Percentiles rank a stretch among this genome's conserved stretches.
phyloP scores from a whole-genome alignment of 2,113 vertebrate genomes.

The Macquaria ambigua region DNA sequence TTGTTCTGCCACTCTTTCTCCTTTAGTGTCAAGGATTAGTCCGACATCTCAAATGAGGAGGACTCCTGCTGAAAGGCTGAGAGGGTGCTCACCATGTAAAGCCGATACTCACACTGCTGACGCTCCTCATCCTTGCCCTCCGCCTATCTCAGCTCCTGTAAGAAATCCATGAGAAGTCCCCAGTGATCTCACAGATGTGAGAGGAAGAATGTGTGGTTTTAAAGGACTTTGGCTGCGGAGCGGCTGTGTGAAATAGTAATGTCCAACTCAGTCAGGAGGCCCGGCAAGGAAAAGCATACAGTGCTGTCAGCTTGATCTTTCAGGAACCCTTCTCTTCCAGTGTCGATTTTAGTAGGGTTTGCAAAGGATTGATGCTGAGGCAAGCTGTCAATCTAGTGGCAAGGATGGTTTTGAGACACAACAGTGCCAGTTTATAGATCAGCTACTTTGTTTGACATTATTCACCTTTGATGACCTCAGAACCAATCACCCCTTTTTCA shows the following conservation, averaged over 20 bases:
- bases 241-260: constrained; percentile 68
- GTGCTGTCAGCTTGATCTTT: constrained; percentile 59
- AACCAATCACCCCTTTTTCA: background rate
- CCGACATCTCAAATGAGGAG: constrained; percentile 78
- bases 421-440: background rate
- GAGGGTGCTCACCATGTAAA: constrained; percentile 65
- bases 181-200: constrained; percentile 58
- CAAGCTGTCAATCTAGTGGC: constrained; percentile 31
- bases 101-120: constrained; percentile 60
- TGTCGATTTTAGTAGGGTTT: constrained; percentile 48
- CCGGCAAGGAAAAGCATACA: constrained; percentile 14
- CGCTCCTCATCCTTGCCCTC: constrained; percentile 56
- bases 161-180: constrained; percentile 64
- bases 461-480: too few relatives aligned
- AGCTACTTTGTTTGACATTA: background rate
- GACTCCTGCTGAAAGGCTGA: constrained; percentile 75
- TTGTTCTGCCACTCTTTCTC: constrained; percentile 46
- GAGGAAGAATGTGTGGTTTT: constrained; percentile 61
- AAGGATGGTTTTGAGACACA: constrained; percentile 3
- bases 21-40: constrained; percentile 77
- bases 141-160: constrained; percentile 49
- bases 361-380: constrained; percentile 13
- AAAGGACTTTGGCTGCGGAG: constrained; percentile 65
- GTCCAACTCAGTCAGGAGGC: constrained; percentile 56
- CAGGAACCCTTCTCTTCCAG: constrained; percentile 38